These are phyloP conservation scores for Silurus meridionalis DNA, from an alignment of 2,113 vertebrate genomes.

Conservation along the genomic window DNA sequence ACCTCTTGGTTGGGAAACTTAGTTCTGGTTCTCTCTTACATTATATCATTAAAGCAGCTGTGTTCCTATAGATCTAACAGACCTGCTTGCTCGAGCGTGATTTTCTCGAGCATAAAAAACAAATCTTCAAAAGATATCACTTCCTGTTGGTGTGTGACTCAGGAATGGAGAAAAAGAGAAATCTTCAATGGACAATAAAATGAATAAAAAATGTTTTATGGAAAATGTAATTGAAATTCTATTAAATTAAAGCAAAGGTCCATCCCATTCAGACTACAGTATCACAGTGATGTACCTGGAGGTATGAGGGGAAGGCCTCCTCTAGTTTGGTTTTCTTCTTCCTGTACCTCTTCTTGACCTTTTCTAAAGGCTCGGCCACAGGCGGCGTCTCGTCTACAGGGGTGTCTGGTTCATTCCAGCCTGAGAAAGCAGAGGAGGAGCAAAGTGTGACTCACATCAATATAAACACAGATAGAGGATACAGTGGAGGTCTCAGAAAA, in stretches of 20 bases:
- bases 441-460: not conserved
- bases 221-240: not conserved
- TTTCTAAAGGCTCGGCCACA: slow-evolving; percentile 80
- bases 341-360: slow-evolving; percentile 93
- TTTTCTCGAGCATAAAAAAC: not conserved
- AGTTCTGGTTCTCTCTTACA: no score
- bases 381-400: slow-evolving; percentile 74
- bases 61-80: not conserved
- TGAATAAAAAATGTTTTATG: no score
- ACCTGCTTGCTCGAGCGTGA: not conserved
- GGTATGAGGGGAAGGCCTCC: slow-evolving; percentile 90
- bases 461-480: not conserved
- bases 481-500: no score
- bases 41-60: no score
- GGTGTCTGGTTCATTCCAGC: slow-evolving; percentile 79
- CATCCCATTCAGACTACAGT: not conserved
- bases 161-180: not conserved
- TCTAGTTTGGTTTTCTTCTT: slow-evolving; percentile 97
- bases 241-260: not conserved
- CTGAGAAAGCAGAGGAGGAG: slow-evolving; percentile 46
- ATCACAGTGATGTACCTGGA: slow-evolving; percentile 77
- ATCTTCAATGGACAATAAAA: no score
- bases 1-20: no score
- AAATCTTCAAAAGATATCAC: not conserved
- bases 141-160: not conserved